A percentile compares a stretch with the other conserved stretches of the same genome.
Conservation (phyloP, 2,888 invertebrate genomes). For the Lithosia quadra region DNA sequence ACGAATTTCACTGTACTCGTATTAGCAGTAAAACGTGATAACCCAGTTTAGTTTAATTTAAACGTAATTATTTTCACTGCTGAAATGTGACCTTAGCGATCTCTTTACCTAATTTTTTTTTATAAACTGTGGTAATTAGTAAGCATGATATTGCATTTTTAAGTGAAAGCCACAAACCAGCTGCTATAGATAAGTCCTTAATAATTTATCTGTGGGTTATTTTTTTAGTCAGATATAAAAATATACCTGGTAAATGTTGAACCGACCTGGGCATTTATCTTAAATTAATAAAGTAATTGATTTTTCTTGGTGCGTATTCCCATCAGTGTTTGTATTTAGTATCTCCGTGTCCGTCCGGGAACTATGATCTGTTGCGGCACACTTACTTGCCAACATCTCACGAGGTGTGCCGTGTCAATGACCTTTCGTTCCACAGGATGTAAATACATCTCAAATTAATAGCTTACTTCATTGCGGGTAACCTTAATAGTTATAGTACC, state of each 20-base stretch:
- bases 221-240: too few species aligned
- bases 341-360: conserved; percentile 59
- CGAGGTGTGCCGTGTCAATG: conserved; percentile 73
- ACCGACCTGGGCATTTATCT: background rate
- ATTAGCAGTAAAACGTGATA: background rate
- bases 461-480: conserved; percentile 59
- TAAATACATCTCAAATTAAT: conserved; percentile 77
- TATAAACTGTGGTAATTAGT: background rate
- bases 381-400: conserved; percentile 71
- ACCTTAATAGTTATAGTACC: conserved; percentile 47
- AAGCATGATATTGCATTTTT: background rate
- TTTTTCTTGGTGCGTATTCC: conserved; percentile 43
- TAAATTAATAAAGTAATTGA: conserved; percentile 16
- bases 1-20: background rate
- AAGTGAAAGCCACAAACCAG: background rate
- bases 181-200: background rate
- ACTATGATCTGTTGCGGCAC: conserved; percentile 61
- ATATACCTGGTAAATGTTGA: background rate
- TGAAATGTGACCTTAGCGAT: background rate
- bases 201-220: too few species aligned
- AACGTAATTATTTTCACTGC: background rate
- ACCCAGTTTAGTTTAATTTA: background rate
- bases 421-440: conserved; percentile 72
- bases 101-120: background rate
- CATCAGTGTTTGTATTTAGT: conserved; percentile 46